Evolutionary conservation across 1,140 invertebrate species (phyloP).

Genomic region (Pararge aegeria): DNA sequence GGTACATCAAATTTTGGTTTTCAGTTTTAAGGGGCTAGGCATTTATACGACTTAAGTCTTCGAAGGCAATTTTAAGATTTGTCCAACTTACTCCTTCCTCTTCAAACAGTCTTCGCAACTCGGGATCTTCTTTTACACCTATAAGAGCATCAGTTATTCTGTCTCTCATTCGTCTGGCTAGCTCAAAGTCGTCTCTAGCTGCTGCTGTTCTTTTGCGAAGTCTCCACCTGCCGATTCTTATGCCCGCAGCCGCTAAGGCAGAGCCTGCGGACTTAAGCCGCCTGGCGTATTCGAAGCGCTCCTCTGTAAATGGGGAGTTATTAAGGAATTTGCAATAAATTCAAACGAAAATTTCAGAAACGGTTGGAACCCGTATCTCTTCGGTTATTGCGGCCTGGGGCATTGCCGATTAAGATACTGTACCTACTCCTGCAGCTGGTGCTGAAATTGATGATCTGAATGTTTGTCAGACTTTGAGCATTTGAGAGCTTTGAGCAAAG

Average conservation of each 20-base stretch:
- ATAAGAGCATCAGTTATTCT: constrained; percentile 87
- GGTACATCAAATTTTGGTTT: too few species aligned
- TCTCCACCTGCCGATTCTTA: constrained; percentile 93
- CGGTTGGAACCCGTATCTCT: too few species aligned
- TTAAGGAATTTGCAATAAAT: neutral
- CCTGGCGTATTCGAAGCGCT: constrained; percentile 95
- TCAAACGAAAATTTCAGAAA: too few species aligned
- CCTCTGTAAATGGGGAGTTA: constrained; percentile 80
- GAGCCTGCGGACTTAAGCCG: constrained; percentile 92
- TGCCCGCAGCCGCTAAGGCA: constrained; percentile 90
- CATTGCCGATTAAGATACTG: too few species aligned
- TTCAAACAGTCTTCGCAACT: constrained; percentile 88
- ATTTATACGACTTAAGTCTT: too few species aligned
- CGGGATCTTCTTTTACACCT: constrained; percentile 60
- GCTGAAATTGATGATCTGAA: too few species aligned
- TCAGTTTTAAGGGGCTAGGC: too few species aligned
- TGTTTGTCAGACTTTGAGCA: too few species aligned
- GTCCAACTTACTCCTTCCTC: constrained; percentile 84
- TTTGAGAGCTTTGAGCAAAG: too few species aligned
- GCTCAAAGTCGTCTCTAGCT: constrained; percentile 93
- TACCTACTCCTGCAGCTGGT: too few species aligned
- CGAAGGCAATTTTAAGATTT: too few species aligned
- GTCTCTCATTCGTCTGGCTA: constrained; percentile 92
- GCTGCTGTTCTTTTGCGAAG: constrained; percentile 95
- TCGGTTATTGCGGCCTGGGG: too few species aligned